phyloP scores from a whole-genome alignment of 2,888 invertebrate species.

The Peribatodes rhomboidaria region DNA sequence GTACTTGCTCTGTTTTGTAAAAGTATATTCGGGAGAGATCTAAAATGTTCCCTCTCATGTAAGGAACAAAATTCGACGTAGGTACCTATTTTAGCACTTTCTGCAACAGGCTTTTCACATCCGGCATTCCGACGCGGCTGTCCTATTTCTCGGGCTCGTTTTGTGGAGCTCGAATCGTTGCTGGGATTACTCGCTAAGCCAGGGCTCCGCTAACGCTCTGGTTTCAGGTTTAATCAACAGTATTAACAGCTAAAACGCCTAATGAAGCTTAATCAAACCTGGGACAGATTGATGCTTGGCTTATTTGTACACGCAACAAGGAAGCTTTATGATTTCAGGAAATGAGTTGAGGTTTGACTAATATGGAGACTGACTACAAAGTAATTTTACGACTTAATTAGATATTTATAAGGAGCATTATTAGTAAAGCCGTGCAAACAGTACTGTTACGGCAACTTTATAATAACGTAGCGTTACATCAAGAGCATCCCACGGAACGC shows the following conservation, averaged over 20 bases:
- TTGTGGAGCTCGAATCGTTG: constrained; percentile 21
- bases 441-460: constrained; percentile 12
- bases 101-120: constrained; percentile 12
- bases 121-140: constrained; percentile 3
- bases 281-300: constrained; percentile 1
- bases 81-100: neutral
- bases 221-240: constrained; percentile 30
- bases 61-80: neutral
- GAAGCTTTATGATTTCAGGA: neutral
- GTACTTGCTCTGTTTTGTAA: neutral
- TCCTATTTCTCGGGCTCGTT: constrained; percentile 18
- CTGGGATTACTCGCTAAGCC: constrained; percentile 27
- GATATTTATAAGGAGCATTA: neutral
- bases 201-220: constrained; percentile 19
- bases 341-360: neutral
- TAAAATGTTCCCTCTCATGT: neutral
- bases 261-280: constrained; percentile 26
- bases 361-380: neutral
- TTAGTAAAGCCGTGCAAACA: neutral
- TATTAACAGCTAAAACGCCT: constrained; percentile 17
- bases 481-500: constrained; percentile 37
- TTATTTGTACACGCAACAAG: constrained; percentile 2
- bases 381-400: neutral
- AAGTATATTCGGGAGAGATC: neutral
- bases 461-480: constrained; percentile 25